Base-by-base conservation (phyloP, 2,113 vertebrate species). In the Otis tarda region DNA sequence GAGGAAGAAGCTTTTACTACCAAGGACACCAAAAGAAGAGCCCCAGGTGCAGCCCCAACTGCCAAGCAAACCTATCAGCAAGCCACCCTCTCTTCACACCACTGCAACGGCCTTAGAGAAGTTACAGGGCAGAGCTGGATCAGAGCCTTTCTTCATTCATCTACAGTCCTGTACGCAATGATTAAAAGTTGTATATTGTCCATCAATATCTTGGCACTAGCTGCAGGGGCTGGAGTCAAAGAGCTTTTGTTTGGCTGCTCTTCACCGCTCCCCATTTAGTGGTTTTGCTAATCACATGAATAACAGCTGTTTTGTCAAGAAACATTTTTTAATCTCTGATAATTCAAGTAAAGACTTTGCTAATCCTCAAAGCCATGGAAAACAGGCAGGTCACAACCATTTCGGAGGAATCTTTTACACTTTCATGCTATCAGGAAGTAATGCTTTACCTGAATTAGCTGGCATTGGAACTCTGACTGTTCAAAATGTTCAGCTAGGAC, bases 271-370 rank as follows among this genome's bases (percentile, higher is more conserved):
- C 91, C 71, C 79, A 91, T 16, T 96, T 95, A 75, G 88, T 74
- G 70, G 77, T 71, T 83, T 95, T 94, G 88, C 94, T 92, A 92
- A 89, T 93, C 93, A 61, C 1, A 0, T 9, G 16, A 95, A 65
- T 71, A 83, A 82, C 33, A 91, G 77, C 92, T 95, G 78, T 90
- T 97, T 81, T 93, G 82, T 95, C 94, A 92, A 83, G 59, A 87
- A 95, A 47, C 27, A 67, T 87, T 89, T 95, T 93, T 97, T 71
- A 90, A 81, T 35, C 18, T 52, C n/a, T 60, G 53, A 65, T 70
- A 71, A 47, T 77, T 82, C 73, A 91, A 89, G 92, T 61, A 60
- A 89, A 81, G 70, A 71, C 7, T 27, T 88, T 75, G 67, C 69
- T 55, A 83, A 87, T 87, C 83, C 83, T 96, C 75, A 88, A 93